These are phyloP conservation scores for Hipposideros larvatus DNA, from an alignment of 2,797 vertebrate genomes.

Conservation along the genomic window DNA sequence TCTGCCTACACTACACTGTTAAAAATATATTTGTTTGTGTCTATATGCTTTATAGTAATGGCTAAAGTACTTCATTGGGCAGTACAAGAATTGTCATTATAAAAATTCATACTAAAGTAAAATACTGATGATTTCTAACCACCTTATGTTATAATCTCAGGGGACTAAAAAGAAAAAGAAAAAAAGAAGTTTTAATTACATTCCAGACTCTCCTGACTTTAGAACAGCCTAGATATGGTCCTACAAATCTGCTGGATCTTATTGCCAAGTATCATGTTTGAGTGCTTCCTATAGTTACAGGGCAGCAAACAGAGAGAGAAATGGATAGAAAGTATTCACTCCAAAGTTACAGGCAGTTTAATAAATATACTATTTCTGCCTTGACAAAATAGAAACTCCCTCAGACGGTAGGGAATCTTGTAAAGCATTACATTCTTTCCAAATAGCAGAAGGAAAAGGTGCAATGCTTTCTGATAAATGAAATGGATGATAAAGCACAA, in stretches of 20 bases:
- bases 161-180: neutral
- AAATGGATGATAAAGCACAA: conserved; percentile 75
- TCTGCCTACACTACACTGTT: neutral
- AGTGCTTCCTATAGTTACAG: neutral
- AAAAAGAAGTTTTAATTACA: neutral
- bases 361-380: conserved; percentile 71
- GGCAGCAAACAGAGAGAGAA: neutral
- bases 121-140: neutral
- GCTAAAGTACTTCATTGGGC: neutral
- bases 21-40: conserved; percentile 38
- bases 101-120: conserved; percentile 19
- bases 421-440: conserved; percentile 67
- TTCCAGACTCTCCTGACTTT: neutral
- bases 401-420: conserved; percentile 67
- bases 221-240: neutral
- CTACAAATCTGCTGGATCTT: neutral
- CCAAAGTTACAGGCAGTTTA: conserved; percentile 72
- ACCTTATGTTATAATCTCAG: neutral
- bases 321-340: conserved; percentile 55
- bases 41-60: neutral
- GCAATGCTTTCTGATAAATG: conserved; percentile 71
- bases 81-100: neutral
- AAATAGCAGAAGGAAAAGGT: conserved; percentile 75
- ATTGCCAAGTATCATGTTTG: neutral
- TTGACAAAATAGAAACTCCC: conserved; percentile 76